These are phyloP conservation scores for Cygnus olor DNA, from an alignment of 2,797 vertebrate genomes.

Conservation along the genomic window DNA sequence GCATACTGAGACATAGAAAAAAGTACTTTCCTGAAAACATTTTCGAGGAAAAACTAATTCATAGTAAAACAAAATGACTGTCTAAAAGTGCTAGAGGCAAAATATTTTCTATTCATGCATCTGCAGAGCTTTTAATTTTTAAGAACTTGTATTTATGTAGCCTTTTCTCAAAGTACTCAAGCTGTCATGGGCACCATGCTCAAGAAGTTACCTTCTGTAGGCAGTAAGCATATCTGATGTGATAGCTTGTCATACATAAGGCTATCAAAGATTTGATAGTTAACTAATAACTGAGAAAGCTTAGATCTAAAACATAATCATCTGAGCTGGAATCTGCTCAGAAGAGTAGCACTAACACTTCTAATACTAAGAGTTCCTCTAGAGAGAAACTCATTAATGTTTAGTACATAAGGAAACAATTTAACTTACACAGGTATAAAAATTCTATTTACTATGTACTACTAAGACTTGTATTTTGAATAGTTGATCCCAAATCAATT, in stretches of 20 bases:
- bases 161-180: not conserved
- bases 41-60: not conserved
- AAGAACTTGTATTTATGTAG: not conserved
- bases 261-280: not conserved
- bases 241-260: not conserved
- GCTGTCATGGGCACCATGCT: not conserved
- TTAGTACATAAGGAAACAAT: not conserved
- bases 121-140: not conserved
- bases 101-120: not conserved
- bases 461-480: not conserved
- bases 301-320: not conserved
- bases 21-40: not conserved
- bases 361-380: not conserved
- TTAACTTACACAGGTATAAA: not conserved
- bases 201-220: not conserved
- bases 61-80: not conserved
- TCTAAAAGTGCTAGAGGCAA: not conserved
- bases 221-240: not conserved
- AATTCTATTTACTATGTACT: not conserved
- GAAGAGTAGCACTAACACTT: not conserved
- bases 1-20: not conserved
- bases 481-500: not conserved
- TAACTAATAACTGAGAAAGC: not conserved
- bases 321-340: not conserved
- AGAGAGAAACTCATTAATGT: not conserved